Evolutionary conservation across 2,888 invertebrate species (phyloP), one percentile per base, ranked within the genome.

Genomic region (Oligia strigilis): DNA sequence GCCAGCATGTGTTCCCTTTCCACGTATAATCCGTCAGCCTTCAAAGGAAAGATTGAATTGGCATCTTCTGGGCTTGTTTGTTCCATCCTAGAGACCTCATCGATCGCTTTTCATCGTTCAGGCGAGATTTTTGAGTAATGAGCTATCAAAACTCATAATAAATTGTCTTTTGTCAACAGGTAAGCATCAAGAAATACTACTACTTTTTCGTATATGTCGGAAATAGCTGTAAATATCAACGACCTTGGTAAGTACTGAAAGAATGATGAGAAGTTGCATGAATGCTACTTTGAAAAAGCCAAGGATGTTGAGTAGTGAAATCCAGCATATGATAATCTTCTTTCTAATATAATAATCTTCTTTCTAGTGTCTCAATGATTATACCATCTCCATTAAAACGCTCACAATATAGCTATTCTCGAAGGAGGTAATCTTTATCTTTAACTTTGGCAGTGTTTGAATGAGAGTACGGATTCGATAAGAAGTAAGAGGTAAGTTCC

Each of bases 361-460:
- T 73, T 5, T 23, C 14, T 40, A 70, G 6, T 69, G 17, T n/a
- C 17, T 36, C 4, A 49, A 23, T 49, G 2, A 17, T 23, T 58
- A 23, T 58, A 23, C 58, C 23, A 58, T 9, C 23, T 58, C 58
- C 23, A n/a, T 58, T 23, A 58, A 3, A 58, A 23, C 23, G 23
- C 55, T 23, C 55, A 55, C 23, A 55, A 55, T 55, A 23, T 55
- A 55, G 19, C 23, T 6, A 55, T 23, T 58, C 9, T 11, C n/a
- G 23, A 79, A 94, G 94, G 90, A 93, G 97, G 84, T 97, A 97
- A 92, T 97, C 98, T 0, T 95, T 98, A 86, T 98, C 46, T 11
- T 46, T 11, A 0, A 76, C 98, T 98, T 0, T 92, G 98, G 13
- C 98, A 98, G 92, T 98, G 98, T 0, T 92, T 98, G 84, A 93